Base-by-base conservation (phyloP, 2,797 vertebrate species). In the Protosalanx chinensis region DNA sequence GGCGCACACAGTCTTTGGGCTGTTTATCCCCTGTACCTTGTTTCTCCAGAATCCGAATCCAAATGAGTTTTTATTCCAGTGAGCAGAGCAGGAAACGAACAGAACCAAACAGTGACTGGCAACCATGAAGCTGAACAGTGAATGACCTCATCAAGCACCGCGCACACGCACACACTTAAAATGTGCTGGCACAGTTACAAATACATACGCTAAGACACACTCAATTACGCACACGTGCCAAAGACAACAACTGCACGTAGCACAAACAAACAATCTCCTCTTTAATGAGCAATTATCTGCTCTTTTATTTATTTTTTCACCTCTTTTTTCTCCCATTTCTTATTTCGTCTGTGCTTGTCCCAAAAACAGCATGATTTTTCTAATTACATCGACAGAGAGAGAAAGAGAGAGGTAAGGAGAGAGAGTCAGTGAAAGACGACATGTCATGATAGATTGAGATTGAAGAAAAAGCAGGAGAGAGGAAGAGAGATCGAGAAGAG, bases 81-180 rank as follows among this genome's bases (percentile, higher is more conserved):
- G 41, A 56, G 51, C 77, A 27, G 37, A 83, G 84, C 83, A 87
- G 77, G 77, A 87, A 81, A 82, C 78, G 85, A 88, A 89, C 85
- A 88, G 88, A 86, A 76, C 70, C 57, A 79, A 87, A 86, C 82
- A 76, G 84, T 87, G 88, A 89, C 76, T 87, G 80, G 86, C 81
- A 85, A 86, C 88, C 88, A 90, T 88, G 89, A 81, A 85, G 82
- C 79, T 67, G 76, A 67, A 46, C 73, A 79, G 79, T 56, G 69
- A 12, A 67, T 89, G 88, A 88, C 88, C 86, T 88, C 82, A 84
- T 85, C 84, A 78, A 77, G 70, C 80, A 78, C 76, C 41, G 37
- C 64, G 56, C 79, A 71, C 70, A 66, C 59, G 51, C 70, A 57
- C 33, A 70, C 59, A 46, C 49, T 41, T 53, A 23, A 29, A 16